Evolutionary conservation across 2,113 vertebrate species (phyloP).

Genomic region (Nothoprocta perdicaria): DNA sequence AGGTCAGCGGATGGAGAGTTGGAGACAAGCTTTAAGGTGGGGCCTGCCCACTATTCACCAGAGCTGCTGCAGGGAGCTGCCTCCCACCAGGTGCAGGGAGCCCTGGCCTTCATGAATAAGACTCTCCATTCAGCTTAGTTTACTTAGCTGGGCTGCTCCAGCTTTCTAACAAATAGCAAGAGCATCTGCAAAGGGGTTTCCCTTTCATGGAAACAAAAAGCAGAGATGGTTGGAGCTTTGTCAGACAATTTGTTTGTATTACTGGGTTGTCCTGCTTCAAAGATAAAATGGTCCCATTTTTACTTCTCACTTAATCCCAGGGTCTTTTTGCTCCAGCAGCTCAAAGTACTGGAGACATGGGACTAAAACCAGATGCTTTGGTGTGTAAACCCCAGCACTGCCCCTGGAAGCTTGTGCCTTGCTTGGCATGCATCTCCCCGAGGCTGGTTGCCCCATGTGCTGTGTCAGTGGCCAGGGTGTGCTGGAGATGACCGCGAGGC

Average conservation of each 20-base stretch:
- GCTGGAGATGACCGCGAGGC: not conserved
- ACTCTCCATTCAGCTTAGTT: not conserved
- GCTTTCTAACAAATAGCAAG: not conserved
- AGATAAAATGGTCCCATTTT: not conserved
- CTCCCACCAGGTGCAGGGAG: accelerated
- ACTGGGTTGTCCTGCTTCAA: not conserved
- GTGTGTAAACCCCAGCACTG: accelerated
- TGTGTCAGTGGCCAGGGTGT: not conserved
- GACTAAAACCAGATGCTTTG: not conserved
- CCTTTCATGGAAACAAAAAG: not conserved
- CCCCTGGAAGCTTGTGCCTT: not conserved
- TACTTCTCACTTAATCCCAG: not conserved
- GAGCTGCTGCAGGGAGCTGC: not conserved
- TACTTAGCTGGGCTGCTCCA: not conserved
- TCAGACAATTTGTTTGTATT: not conserved
- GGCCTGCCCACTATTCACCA: not conserved
- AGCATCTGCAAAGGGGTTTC: not conserved
- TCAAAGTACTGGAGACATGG: not conserved
- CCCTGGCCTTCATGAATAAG: not conserved
- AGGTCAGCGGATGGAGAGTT: not conserved
- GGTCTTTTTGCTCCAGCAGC: not conserved
- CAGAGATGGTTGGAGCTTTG: not conserved
- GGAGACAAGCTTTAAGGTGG: not conserved
- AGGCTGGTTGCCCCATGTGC: not conserved
- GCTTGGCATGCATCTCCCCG: not conserved